Base-by-base conservation (phyloP, 2,113 vertebrate species). In the Octodon degus region DNA sequence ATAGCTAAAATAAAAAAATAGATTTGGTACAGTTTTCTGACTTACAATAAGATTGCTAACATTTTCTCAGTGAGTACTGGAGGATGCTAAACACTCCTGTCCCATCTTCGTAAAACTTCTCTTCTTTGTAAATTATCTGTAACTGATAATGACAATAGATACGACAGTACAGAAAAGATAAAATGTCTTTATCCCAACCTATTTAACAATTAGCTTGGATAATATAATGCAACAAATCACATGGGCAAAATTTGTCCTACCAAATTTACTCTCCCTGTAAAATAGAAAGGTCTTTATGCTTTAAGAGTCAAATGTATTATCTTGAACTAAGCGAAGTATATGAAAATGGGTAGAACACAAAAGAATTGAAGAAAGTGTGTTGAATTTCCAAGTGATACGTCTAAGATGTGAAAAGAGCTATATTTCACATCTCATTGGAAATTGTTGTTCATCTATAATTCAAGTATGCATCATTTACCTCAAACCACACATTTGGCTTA, bases 391-490 rank as follows among this genome's bases (percentile, higher is more conserved):
- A 55, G n/a, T 37, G 7, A 58, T 7, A 43, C 30, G 11, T 65
- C 0, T 86, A 82, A 70, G 8, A 7, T 40, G 10, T 65, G 7
- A 96, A 82, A 53, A 83, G 43, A 90, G 3, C 5, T 83, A 0
- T 27, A 79, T 70, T 72, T 93, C 37, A 70, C 16, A 79, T 53
- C 30, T 93, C 0, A 79, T 72, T 94, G 58, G 34, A 87, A 90
- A 83, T 43, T 82, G 1, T 77, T 63, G 2, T 47, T 85, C 50
- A 32, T 74, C 40, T 82, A 34, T 77, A 86, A 77, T 85, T 91
- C 43, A 93, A 30, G 81, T 82, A 89, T 63, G 11, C 30, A 37
- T 74, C 24, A 22, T 89, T 91, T 82, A 82, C 65, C 13, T 60
- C 43, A 89, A 85, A 55, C 2, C 63, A 74, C 60, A 14, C 0